Evolutionary conservation across 2,113 vertebrate species (phyloP), one percentile per base, ranked within the genome.

Genomic region (Hyla sarda): DNA sequence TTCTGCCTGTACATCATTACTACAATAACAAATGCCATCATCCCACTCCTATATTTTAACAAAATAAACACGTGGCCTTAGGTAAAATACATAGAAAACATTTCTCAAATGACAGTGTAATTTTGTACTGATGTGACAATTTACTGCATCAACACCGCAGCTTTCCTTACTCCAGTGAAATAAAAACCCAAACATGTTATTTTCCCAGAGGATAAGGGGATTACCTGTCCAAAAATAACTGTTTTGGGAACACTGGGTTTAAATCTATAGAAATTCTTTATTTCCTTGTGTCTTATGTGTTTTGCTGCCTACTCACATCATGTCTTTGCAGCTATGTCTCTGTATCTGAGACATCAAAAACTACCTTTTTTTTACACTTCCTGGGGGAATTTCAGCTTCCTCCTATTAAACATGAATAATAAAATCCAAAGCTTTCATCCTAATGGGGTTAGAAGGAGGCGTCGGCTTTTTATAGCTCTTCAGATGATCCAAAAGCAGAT

Each of bases 361-460:
- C 87, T 87, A 74, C 25, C 87, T 90, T 84, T 87, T 41, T 89
- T 92, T 92, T 89, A 89, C 60, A 84, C 88, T 90, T 93, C 89
- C 88, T 88, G 86, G 86, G 90, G 87, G 92, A 92, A 87, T 89
- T 89, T 89, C 89, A 92, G 87, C 85, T 92, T 90, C 89, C 90
- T 90, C 89, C 89, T 88, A 85, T 91, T 91, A 91, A 92, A 92
- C 92, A 89, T 88, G 85, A 93, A 91, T 92, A 91, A 90, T 92
- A 93, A 91, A 91, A 92, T 89, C 56, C 89, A 88, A 90, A 78
- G 28, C 89, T 92, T 91, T 93, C 88, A 89, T 92, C 88, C 87
- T 92, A 92, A 93, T 92, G 90, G 92, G 90, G 89, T 92, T 93
- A 92, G 89, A 84, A 88, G 88, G 90, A 92, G 88, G 89, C 90